These are phyloP conservation scores for Acanthosepion lycidas DNA, from an alignment of 2,888 invertebrate genomes.

Conservation along the genomic window DNA sequence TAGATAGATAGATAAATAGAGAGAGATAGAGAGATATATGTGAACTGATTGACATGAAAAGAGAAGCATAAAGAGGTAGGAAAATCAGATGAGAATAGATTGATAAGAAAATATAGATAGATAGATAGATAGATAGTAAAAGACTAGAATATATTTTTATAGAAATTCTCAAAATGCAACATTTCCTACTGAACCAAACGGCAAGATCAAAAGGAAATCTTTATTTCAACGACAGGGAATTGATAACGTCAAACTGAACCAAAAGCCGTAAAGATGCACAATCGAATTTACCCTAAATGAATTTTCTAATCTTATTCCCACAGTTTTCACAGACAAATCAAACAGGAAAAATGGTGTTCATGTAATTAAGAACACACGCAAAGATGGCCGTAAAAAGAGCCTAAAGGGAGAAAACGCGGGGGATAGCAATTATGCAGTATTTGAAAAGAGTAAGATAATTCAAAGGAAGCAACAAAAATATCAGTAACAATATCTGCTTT, in stretches of 20 bases:
- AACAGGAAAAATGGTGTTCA: neutral
- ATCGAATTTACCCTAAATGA: neutral
- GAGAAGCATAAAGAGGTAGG: neutral
- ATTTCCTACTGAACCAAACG: neutral
- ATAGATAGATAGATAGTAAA: neutral
- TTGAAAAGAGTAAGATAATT: neutral
- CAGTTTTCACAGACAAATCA: neutral
- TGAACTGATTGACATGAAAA: neutral
- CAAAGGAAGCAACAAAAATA: neutral
- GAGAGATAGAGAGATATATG: neutral
- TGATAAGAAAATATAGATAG: neutral
- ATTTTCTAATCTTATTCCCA: constrained; percentile 11
- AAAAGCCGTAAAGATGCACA: neutral
- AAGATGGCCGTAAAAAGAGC: neutral
- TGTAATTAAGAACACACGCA: neutral
- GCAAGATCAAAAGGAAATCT: neutral
- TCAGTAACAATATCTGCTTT: neutral
- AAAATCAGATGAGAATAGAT: neutral
- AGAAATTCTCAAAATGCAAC: neutral
- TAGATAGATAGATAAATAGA: neutral
- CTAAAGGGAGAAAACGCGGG: neutral
- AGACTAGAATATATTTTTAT: neutral
- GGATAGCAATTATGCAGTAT: neutral
- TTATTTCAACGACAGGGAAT: neutral
- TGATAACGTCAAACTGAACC: neutral